These are phyloP conservation scores for Odontamblyopus rebecca DNA, from an alignment of 2,797 vertebrate species.

Conservation along the genomic window DNA sequence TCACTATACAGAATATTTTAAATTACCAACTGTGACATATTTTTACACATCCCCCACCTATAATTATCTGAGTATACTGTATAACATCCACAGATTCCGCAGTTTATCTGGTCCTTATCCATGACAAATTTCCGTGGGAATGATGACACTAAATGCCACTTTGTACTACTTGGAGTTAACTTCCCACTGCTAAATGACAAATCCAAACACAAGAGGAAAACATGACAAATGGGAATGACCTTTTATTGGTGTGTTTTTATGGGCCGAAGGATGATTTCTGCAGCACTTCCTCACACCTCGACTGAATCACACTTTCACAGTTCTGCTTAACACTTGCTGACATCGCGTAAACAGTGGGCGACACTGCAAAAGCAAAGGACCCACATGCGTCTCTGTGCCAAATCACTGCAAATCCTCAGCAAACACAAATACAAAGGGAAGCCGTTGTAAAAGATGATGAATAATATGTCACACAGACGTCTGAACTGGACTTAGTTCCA, in stretches of 20 bases:
- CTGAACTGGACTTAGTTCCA: neutral
- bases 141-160: neutral
- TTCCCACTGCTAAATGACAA: conserved; percentile 9
- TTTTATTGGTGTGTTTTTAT: conserved; percentile 46
- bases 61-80: neutral
- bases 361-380: conserved; percentile 59
- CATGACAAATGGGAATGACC: conserved; percentile 20
- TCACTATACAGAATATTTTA: neutral
- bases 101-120: neutral
- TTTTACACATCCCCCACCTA: neutral
- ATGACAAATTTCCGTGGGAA: neutral
- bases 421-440: neutral
- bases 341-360: conserved; percentile 64
- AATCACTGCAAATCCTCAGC: conserved; percentile 34
- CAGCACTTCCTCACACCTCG: conserved; percentile 55
- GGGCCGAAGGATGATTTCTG: conserved; percentile 49
- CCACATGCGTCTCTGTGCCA: conserved; percentile 47
- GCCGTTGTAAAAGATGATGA: neutral
- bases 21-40: neutral
- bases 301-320: conserved; percentile 72
- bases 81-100: neutral
- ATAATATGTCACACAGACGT: neutral
- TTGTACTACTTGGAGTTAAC: neutral
- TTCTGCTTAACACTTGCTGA: conserved; percentile 62
- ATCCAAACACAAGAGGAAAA: conserved; percentile 13